Evolutionary conservation across 1,140 invertebrate species (phyloP).

Genomic region (Polypedilum vanderplanki): DNA sequence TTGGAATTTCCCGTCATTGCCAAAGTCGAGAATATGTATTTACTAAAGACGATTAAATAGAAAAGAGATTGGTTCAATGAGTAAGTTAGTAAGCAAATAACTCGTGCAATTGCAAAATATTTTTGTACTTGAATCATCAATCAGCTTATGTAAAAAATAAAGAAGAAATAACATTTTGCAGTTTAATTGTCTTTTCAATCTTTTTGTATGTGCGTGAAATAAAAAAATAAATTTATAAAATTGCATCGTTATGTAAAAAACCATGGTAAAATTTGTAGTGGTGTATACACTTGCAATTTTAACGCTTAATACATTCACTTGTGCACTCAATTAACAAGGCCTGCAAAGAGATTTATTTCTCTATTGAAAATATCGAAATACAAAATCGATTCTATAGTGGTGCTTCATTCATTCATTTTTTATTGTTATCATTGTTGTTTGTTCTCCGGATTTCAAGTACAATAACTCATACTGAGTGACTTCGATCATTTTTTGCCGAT

Average conservation of each 20-base stretch:
- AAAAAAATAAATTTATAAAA: not conserved
- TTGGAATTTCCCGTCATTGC: not conserved
- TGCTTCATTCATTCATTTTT: not conserved
- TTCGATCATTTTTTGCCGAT: too few species aligned
- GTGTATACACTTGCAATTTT: not conserved
- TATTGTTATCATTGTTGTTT: too few species aligned
- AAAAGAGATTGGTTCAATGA: not conserved
- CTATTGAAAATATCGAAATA: not conserved
- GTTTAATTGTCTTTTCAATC: not conserved
- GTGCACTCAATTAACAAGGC: conserved; percentile 11
- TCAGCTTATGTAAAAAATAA: not conserved
- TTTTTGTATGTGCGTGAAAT: conserved; percentile 14
- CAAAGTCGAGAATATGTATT: not conserved
- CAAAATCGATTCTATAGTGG: not conserved
- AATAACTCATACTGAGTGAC: too few species aligned
- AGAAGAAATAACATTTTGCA: conserved; percentile 19
- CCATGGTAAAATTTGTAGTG: not conserved
- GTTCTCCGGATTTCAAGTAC: too few species aligned
- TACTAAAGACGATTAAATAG: not conserved
- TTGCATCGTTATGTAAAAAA: conserved; percentile 6
- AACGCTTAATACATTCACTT: not conserved
- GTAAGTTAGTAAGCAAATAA: not conserved
- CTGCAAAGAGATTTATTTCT: not conserved
- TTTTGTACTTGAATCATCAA: not conserved
- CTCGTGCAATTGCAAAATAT: not conserved